phyloP scores from a whole-genome alignment of 2,113 vertebrate species.

The Steatornis caripensis region DNA sequence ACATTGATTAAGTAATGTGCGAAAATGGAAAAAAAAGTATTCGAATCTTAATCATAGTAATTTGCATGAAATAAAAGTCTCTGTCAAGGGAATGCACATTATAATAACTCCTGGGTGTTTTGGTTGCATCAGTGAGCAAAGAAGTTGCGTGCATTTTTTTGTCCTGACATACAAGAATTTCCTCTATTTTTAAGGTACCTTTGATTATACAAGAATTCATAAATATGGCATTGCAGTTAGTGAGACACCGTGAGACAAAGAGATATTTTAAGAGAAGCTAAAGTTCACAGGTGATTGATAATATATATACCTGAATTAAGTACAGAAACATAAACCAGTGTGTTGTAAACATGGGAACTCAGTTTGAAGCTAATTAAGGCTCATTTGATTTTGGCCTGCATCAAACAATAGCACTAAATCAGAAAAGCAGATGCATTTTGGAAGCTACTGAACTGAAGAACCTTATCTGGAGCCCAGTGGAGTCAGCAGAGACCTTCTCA shows the following conservation, averaged over 20 bases:
- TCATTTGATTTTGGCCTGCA: constrained; percentile 49
- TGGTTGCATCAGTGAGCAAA: constrained; percentile 84
- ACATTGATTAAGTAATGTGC: constrained; percentile 99
- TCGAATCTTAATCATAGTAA: constrained; percentile 97
- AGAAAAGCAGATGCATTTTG: constrained; percentile 53
- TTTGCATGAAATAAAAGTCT: constrained; percentile 99
- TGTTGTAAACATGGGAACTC: constrained; percentile 39
- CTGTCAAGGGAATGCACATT: constrained; percentile 83
- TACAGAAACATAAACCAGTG: neutral
- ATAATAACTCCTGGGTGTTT: constrained; percentile 83
- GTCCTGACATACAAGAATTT: constrained; percentile 61
- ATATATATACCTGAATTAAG: constrained; percentile 8
- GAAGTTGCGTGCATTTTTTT: constrained; percentile 71
- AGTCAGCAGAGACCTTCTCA: constrained; percentile 46
- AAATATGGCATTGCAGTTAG: constrained; percentile 12
- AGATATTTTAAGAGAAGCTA: constrained; percentile 48
- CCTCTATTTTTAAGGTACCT: constrained; percentile 68
- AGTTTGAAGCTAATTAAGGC: constrained; percentile 61
- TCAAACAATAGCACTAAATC: constrained; percentile 59
- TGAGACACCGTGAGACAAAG: constrained; percentile 26
- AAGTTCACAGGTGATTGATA: constrained; percentile 56
- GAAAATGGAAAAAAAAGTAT: constrained; percentile 90
- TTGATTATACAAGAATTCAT: constrained; percentile 55
- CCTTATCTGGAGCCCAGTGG: constrained; percentile 50
- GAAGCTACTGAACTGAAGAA: constrained; percentile 50